Conservation (phyloP, 1,140 invertebrate species). For the Wasmannia auropunctata region DNA sequence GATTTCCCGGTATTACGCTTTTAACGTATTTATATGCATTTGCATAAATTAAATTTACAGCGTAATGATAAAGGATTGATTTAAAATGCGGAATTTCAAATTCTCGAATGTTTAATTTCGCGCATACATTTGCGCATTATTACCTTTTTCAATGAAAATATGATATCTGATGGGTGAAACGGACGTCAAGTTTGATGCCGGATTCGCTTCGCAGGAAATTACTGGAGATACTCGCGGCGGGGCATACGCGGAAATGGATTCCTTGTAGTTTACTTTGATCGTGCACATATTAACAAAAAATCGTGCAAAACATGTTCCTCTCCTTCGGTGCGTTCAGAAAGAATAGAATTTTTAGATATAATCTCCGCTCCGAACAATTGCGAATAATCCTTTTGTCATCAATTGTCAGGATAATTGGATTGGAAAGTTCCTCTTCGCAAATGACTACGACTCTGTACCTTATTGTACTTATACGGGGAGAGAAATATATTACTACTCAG, state of each 20-base stretch:
- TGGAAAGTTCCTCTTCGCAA: slow-evolving; percentile 11
- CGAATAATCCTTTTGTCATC: background rate
- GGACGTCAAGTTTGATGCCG: background rate
- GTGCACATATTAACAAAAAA: background rate
- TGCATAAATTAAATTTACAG: background rate
- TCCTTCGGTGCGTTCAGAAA: background rate
- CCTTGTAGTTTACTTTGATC: background rate
- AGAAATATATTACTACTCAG: slow-evolving; percentile 14
- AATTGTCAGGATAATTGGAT: background rate
- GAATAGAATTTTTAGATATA: background rate
- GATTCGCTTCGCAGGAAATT: slow-evolving; percentile 14
- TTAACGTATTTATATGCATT: background rate
- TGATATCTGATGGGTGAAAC: background rate
- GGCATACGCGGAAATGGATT: slow-evolving; percentile 26
- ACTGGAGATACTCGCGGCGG: background rate
- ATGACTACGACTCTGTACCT: background rate
- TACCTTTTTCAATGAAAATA: background rate
- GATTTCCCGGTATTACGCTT: background rate
- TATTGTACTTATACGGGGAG: background rate
- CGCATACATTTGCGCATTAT: background rate
- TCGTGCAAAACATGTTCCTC: background rate
- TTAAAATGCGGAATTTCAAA: background rate
- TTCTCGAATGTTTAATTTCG: background rate
- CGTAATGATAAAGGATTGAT: background rate
- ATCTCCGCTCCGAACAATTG: background rate